These are phyloP conservation scores for Sorex maritimensis DNA, from an alignment of 2,797 vertebrate genomes.

Conservation along the genomic window DNA sequence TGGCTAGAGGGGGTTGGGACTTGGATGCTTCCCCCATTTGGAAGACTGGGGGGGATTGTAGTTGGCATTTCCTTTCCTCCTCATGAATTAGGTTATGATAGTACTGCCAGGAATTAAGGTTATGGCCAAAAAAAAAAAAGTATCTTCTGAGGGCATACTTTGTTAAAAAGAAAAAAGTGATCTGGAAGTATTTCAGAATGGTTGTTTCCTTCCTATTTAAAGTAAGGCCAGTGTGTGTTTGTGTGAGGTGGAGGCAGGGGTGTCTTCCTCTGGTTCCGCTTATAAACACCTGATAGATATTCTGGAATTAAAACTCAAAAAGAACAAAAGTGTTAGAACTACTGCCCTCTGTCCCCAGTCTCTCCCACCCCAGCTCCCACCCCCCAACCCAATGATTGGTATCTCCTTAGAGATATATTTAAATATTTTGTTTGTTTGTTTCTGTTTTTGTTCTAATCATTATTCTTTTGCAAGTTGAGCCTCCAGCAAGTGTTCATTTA, in stretches of 20 bases:
- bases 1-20: background rate
- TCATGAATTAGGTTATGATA: background rate
- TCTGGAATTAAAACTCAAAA: conserved; percentile 17
- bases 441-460: background rate
- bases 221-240: background rate
- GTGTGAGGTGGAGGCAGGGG: background rate
- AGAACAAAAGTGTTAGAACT: background rate
- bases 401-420: background rate
- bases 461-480: background rate
- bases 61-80: background rate
- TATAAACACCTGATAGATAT: background rate
- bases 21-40: background rate
- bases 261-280: background rate
- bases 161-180: conserved; percentile 33
- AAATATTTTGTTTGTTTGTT: too few species aligned
- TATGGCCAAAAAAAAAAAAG: background rate
- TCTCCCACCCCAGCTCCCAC: too few species aligned
- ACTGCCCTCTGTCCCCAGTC: background rate
- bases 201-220: background rate
- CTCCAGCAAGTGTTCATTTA: background rate
- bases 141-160: background rate
- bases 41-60: background rate
- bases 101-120: background rate
- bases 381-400: background rate
- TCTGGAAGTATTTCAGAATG: background rate